These are phyloP conservation scores for Xestia xanthographa DNA, from an alignment of 2,888 invertebrate genomes.

Conservation along the genomic window DNA sequence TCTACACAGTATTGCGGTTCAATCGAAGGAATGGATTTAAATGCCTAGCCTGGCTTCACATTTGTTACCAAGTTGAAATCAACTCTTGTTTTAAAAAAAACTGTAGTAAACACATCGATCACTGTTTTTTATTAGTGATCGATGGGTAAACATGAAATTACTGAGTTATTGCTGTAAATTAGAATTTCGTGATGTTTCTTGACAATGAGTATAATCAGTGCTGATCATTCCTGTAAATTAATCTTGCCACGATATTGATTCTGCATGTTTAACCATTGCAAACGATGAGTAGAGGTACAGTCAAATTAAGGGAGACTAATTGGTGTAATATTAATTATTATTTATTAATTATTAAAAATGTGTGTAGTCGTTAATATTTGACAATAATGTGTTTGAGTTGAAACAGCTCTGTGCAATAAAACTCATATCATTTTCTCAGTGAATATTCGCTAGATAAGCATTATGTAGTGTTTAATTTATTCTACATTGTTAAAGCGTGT, in stretches of 20 bases:
- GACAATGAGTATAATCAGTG: slow-evolving; percentile 32
- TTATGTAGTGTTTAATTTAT: slow-evolving; percentile 51
- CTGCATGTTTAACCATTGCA: slow-evolving; percentile 16
- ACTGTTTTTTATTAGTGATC: too few species aligned
- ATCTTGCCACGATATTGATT: slow-evolving; percentile 25
- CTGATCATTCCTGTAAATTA: slow-evolving; percentile 46
- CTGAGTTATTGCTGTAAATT: slow-evolving; percentile 28
- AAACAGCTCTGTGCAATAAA: slow-evolving; percentile 69
- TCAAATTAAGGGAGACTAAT: slow-evolving; percentile 15
- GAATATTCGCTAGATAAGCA: slow-evolving; percentile 58
- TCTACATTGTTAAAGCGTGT: slow-evolving; percentile 18
- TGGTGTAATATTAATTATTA: slow-evolving; percentile 13
- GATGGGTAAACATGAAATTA: slow-evolving; percentile 21
- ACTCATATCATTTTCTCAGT: slow-evolving; percentile 72
- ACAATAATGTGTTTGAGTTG: slow-evolving; percentile 72
- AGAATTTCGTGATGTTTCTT: slow-evolving; percentile 29
- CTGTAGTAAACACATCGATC: slow-evolving; percentile 10
- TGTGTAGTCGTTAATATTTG: slow-evolving; percentile 59
- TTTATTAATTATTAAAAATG: slow-evolving; percentile 15
- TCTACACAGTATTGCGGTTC: slow-evolving; percentile 13
- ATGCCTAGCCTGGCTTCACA: slow-evolving; percentile 53
- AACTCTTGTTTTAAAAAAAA: slow-evolving; percentile 9
- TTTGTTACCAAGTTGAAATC: slow-evolving; percentile 16
- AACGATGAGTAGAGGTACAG: slow-evolving; percentile 9
- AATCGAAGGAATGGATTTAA: slow-evolving; percentile 50